phyloP scores from a whole-genome alignment of 2,888 invertebrate genomes.

The Cremastinae sp. region DNA sequence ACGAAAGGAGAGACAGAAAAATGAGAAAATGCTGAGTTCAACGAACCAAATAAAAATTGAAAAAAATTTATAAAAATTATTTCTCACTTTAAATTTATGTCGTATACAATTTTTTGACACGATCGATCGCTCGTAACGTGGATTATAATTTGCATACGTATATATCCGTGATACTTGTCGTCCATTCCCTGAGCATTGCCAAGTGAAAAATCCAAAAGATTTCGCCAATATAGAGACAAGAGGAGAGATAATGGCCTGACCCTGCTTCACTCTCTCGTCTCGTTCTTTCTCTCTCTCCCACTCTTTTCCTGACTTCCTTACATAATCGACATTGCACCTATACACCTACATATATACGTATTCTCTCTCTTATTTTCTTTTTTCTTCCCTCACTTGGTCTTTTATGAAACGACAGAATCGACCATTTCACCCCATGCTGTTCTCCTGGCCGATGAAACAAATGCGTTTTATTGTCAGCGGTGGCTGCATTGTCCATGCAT shows the following conservation, averaged over 20 bases:
- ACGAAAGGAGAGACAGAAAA: neutral
- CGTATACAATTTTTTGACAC: neutral
- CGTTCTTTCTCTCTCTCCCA: constrained; percentile 31
- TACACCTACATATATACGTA: constrained; percentile 38
- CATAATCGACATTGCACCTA: neutral
- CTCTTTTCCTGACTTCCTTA: neutral
- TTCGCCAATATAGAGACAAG: constrained; percentile 21
- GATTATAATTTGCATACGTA: constrained; percentile 33
- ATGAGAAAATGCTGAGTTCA: constrained; percentile 68
- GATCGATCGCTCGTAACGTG: constrained; percentile 5
- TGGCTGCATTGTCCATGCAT: neutral
- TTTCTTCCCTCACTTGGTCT: constrained; percentile 29
- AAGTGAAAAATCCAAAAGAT: constrained; percentile 38
- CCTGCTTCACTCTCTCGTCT: constrained; percentile 33
- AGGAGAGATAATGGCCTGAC: constrained; percentile 43
- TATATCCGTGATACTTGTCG: neutral
- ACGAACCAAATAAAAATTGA: constrained; percentile 1
- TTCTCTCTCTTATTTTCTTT: constrained; percentile 10
- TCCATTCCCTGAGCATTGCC: constrained; percentile 6
- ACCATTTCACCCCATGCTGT: constrained; percentile 22
- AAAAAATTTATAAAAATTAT: too few species aligned
- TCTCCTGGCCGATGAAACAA: constrained; percentile 15
- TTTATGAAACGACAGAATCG: constrained; percentile 34
- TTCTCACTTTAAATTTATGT: too few species aligned
- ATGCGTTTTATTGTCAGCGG: constrained; percentile 22